Conservation (phyloP, 1,140 invertebrate species). For the Neodiprion lecontei region DNA sequence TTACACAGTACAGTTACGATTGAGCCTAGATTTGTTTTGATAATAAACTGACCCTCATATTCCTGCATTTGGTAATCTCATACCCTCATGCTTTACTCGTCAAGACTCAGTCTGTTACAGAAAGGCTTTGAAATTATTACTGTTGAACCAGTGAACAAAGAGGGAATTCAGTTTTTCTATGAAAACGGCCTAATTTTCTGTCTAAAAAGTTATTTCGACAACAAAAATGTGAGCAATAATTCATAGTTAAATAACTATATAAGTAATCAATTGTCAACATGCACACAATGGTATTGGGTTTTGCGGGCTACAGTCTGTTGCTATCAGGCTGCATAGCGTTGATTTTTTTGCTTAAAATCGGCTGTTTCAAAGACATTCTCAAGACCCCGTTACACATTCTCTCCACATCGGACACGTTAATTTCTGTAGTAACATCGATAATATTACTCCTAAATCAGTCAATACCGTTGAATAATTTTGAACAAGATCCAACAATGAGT, state of each 20-base stretch:
- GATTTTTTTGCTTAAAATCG: constrained; percentile 26
- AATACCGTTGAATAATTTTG: constrained; percentile 3
- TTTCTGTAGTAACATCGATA: constrained; percentile 26
- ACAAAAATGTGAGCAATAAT: background rate
- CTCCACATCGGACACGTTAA: constrained; percentile 32
- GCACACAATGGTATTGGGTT: constrained; percentile 22
- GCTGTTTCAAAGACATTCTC: constrained; percentile 20
- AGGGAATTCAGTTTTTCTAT: background rate
- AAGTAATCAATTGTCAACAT: constrained; percentile 19
- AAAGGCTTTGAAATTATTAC: background rate
- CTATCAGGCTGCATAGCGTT: constrained; percentile 30
- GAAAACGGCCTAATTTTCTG: background rate
- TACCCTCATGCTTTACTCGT: background rate
- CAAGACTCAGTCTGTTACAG: background rate
- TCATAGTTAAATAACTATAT: constrained; percentile 5
- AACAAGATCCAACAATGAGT: background rate
- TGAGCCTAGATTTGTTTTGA: background rate
- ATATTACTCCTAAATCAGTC: constrained; percentile 28
- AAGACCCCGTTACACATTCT: constrained; percentile 30
- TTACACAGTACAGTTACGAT: background rate
- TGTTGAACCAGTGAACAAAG: background rate
- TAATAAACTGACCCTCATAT: background rate
- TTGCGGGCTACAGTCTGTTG: constrained; percentile 27
- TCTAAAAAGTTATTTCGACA: background rate
- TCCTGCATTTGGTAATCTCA: background rate